Evolutionary conservation across 2,797 vertebrate species (phyloP).

Genomic region (Anguilla pacifica): DNA sequence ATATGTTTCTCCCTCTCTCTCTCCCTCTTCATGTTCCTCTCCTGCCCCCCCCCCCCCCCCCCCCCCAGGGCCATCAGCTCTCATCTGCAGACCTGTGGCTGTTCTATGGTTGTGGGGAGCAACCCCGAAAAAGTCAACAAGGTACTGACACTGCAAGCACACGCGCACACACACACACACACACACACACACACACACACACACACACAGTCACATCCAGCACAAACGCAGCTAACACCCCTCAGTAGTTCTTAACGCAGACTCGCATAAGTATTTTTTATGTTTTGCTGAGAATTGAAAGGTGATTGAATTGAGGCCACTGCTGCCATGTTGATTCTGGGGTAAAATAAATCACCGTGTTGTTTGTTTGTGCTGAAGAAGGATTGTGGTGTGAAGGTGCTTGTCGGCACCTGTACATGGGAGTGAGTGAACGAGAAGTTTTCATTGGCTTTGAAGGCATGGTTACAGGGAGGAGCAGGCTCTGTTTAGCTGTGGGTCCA

Average conservation of each 20-base stretch:
- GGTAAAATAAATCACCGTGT: no score
- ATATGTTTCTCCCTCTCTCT: background rate
- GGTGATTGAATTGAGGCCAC: no score
- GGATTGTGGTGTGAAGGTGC: no score
- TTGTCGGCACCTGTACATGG: no score
- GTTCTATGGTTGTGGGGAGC: constrained; percentile 95
- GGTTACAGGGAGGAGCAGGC: background rate
- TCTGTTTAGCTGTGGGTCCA: background rate
- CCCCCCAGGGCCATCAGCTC: constrained; percentile 90
- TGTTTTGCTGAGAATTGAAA: background rate
- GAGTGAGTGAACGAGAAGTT: background rate
- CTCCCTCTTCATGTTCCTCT: no score
- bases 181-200: background rate
- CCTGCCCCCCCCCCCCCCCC: no score
- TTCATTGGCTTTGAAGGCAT: background rate
- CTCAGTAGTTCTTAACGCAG: background rate
- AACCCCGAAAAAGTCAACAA: constrained; percentile 98
- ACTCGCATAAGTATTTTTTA: background rate
- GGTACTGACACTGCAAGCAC: constrained; percentile 67
- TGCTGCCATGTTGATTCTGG: no score
- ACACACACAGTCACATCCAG: background rate
- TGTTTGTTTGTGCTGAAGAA: no score
- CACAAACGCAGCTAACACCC: background rate
- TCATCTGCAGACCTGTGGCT: constrained; percentile 97
- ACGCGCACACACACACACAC: no score